phyloP scores from a whole-genome alignment of 1,140 invertebrate genomes.

The Metaphire vulgaris region DNA sequence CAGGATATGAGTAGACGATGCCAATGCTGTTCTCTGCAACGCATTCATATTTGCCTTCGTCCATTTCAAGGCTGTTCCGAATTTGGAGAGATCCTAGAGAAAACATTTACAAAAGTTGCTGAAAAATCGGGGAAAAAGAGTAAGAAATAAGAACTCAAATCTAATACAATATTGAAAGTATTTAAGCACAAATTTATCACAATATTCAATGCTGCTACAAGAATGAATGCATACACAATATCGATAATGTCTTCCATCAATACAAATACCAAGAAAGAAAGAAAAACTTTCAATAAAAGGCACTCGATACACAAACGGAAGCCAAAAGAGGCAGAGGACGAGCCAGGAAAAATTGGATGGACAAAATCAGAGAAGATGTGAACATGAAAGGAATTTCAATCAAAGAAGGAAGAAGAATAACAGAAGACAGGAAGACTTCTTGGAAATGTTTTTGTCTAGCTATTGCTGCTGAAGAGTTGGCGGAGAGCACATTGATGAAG shows the following conservation, averaged over 20 bases:
- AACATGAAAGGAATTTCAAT: no score
- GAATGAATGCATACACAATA: no score
- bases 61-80: constrained; percentile 69
- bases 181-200: background rate
- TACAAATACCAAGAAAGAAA: background rate
- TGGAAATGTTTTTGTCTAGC: no score
- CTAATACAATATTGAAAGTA: background rate
- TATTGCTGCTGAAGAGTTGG: no score
- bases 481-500: no score
- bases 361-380: no score
- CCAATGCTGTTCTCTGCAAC: constrained; percentile 93
- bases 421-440: no score
- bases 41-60: constrained; percentile 71
- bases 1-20: constrained; percentile 80
- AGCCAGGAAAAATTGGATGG: no score
- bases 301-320: no score
- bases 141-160: background rate
- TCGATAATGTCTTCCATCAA: background rate
- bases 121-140: background rate
- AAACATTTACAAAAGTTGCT: constrained; percentile 10
- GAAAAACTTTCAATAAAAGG: no score
- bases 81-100: constrained; percentile 79
- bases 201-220: background rate
- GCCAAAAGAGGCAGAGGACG: no score
- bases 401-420: no score